phyloP scores from a whole-genome alignment of 2,113 vertebrate genomes.

The Alectura lathami region DNA sequence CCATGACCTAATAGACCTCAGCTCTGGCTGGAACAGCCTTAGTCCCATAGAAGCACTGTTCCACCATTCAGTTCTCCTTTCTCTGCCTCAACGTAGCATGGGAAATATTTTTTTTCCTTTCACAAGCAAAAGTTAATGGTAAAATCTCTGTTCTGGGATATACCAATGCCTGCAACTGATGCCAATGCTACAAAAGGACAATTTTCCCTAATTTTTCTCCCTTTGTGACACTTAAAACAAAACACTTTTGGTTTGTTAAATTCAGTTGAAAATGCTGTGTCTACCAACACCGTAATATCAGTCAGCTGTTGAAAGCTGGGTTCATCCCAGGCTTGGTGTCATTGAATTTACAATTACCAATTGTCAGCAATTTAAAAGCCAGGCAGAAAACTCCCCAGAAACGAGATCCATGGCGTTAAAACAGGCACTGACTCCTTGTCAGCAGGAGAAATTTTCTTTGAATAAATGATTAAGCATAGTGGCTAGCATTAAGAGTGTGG shows the following conservation, averaged over 20 bases:
- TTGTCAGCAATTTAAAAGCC: not conserved
- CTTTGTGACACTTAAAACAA: not conserved
- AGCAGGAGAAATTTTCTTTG: not conserved
- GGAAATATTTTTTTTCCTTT: conserved; percentile 29
- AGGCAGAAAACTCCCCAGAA: not conserved
- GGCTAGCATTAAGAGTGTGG: conserved; percentile 45
- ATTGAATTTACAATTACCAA: not conserved
- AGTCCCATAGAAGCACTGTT: not conserved
- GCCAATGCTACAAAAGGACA: not conserved
- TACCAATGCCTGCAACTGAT: not conserved
- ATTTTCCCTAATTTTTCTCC: not conserved
- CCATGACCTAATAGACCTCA: not conserved
- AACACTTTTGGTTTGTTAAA: not conserved
- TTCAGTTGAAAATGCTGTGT: not conserved
- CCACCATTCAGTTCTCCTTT: conserved; percentile 12
- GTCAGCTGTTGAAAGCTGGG: not conserved
- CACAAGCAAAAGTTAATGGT: not conserved
- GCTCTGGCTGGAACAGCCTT: not conserved
- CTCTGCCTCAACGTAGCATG: not conserved
- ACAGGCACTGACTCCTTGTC: not conserved
- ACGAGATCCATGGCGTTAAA: not conserved
- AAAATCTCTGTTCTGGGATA: not conserved
- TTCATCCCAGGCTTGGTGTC: not conserved
- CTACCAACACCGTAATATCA: not conserved
- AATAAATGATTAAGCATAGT: conserved; percentile 35